Conservation (phyloP, 1,140 invertebrate genomes). For the Ceratoteleas bidentatus region DNA sequence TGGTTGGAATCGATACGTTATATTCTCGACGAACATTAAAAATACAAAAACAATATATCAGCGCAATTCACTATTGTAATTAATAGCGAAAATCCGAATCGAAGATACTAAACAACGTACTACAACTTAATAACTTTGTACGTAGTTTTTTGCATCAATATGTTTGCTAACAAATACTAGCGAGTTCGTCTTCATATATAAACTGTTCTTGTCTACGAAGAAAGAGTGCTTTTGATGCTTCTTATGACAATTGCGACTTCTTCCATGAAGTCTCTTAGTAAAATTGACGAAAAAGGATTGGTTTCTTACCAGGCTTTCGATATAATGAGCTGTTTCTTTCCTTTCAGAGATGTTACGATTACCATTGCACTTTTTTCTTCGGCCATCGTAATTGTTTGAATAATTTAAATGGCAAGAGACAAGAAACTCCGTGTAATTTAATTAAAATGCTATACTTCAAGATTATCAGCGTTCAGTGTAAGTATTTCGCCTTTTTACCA, state of each 20-base stretch:
- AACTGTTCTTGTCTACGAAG: neutral
- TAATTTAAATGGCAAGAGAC: constrained; percentile 24
- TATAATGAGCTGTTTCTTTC: constrained; percentile 9
- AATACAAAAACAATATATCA: no score
- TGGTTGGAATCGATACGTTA: no score
- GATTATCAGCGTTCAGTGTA: constrained; percentile 14
- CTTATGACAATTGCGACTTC: constrained; percentile 10
- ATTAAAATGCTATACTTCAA: constrained; percentile 32
- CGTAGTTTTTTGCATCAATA: no score
- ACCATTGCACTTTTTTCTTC: neutral
- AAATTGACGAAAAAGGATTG: constrained; percentile 24
- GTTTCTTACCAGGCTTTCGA: constrained; percentile 18
- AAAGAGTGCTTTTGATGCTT: constrained; percentile 16
- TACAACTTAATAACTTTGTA: no score
- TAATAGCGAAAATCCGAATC: no score
- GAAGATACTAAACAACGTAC: no score
- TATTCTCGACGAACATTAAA: no score
- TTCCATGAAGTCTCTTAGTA: constrained; percentile 17
- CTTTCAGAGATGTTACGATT: constrained; percentile 12
- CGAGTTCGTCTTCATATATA: no score
- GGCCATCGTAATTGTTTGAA: constrained; percentile 26
- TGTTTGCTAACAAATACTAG: no score
- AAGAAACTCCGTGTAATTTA: constrained; percentile 13
- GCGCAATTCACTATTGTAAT: no score
- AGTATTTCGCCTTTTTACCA: neutral